Evolutionary conservation across 2,113 vertebrate species (phyloP).

Genomic region (Cygnus atratus): DNA sequence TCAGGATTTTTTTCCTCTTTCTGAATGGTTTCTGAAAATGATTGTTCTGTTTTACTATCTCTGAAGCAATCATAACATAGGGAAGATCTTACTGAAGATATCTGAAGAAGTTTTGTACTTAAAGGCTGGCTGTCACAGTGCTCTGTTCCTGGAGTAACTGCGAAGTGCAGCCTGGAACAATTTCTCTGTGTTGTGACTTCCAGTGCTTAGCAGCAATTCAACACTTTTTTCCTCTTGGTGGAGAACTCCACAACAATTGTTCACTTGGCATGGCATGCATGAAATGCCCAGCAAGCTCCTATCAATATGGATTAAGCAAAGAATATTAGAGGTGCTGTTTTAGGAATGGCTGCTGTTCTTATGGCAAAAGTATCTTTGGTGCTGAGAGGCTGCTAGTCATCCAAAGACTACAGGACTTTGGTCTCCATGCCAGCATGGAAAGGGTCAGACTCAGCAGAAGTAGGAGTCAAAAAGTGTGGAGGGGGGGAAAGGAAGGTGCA

Average conservation of each 20-base stretch:
- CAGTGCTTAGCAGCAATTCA: not conserved
- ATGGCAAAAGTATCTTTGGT: not conserved
- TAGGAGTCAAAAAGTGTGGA: not conserved
- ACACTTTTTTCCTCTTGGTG: not conserved
- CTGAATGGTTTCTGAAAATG: too few relatives aligned
- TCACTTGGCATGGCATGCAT: not conserved
- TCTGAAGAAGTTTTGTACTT: not conserved
- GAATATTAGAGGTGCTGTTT: not conserved
- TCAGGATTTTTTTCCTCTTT: not conserved
- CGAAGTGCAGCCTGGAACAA: not conserved
- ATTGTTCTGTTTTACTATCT: not conserved
- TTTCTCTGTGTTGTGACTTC: not conserved
- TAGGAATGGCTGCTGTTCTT: not conserved
- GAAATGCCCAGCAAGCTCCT: not conserved
- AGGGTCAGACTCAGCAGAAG: not conserved
- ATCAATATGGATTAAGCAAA: not conserved
- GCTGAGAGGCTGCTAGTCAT: not conserved
- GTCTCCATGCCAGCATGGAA: not conserved
- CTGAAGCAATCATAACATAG: not conserved
- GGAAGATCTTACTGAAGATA: not conserved
- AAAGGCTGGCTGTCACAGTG: not conserved
- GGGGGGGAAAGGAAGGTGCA: not conserved
- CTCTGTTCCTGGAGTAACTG: not conserved
- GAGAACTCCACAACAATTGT: not conserved
- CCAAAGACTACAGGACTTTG: not conserved